Evolutionary conservation across 1,140 invertebrate genomes (phyloP).

Genomic region (Apis dorsata): DNA sequence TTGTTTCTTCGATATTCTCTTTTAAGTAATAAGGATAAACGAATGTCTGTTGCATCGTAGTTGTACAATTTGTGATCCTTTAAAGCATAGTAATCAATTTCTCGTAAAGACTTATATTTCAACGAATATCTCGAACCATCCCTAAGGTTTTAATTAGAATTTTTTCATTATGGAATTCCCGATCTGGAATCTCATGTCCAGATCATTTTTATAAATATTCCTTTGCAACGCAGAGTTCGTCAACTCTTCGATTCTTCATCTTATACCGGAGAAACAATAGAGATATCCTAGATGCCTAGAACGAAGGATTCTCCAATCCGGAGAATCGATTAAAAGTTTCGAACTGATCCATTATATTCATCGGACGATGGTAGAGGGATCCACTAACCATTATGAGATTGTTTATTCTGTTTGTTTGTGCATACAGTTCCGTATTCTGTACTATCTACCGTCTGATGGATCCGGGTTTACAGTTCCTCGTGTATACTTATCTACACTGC

Average conservation of each 20-base stretch:
- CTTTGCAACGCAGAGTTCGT: too few relatives aligned
- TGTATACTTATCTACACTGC: constrained; percentile 18
- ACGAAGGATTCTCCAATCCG: background rate
- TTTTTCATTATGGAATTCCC: too few relatives aligned
- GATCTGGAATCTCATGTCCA: too few relatives aligned
- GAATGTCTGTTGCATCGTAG: too few relatives aligned
- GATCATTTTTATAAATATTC: background rate
- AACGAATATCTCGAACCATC: too few relatives aligned
- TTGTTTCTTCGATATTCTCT: too few relatives aligned
- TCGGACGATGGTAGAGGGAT: background rate
- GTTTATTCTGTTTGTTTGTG: constrained; percentile 7
- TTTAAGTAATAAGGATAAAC: too few relatives aligned
- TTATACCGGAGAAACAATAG: background rate
- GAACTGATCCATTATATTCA: background rate
- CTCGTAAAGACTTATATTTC: too few relatives aligned
- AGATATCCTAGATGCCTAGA: background rate
- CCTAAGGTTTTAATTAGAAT: too few relatives aligned
- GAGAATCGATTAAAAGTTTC: background rate
- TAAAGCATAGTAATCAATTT: too few relatives aligned
- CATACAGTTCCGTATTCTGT: background rate
- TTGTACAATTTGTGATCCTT: too few relatives aligned
- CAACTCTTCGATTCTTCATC: background rate
- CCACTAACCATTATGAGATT: background rate
- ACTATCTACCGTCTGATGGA: constrained; percentile 5
- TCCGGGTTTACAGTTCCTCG: constrained; percentile 16